Conservation (phyloP, 2,113 vertebrate species). For the Phylloscopus trochilus region DNA sequence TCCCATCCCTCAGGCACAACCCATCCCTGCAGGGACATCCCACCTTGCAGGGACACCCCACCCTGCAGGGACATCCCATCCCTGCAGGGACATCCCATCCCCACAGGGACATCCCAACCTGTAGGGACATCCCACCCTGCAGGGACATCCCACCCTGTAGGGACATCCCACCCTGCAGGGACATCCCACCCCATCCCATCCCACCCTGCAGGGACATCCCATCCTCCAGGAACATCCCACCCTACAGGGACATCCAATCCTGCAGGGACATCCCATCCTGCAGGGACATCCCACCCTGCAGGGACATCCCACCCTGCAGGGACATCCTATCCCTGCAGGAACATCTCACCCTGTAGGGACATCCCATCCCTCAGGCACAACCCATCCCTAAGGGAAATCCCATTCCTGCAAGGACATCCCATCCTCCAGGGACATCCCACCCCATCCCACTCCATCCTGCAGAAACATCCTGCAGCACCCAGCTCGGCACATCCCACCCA, state of each 20-base stretch:
- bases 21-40: too few species aligned
- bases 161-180: neutral
- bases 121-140: neutral
- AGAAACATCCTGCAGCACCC: neutral
- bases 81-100: neutral
- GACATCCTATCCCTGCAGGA: neutral
- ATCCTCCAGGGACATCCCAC: neutral
- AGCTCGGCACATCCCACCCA: neutral
- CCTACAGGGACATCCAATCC: too few species aligned
- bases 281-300: neutral
- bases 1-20: too few species aligned
- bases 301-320: neutral
- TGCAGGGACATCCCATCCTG: accelerated
- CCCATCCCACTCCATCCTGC: neutral
- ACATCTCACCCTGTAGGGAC: neutral
- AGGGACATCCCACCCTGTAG: neutral
- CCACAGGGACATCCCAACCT: neutral
- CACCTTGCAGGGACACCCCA: too few species aligned
- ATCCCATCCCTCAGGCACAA: neutral
- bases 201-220: neutral
- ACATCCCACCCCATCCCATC: neutral
- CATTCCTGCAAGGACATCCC: neutral
- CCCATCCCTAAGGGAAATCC: neutral
- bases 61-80: too few species aligned
- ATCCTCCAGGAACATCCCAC: neutral